Base-by-base conservation (phyloP, 2,888 invertebrate species). In the Platycheirus rosarum region DNA sequence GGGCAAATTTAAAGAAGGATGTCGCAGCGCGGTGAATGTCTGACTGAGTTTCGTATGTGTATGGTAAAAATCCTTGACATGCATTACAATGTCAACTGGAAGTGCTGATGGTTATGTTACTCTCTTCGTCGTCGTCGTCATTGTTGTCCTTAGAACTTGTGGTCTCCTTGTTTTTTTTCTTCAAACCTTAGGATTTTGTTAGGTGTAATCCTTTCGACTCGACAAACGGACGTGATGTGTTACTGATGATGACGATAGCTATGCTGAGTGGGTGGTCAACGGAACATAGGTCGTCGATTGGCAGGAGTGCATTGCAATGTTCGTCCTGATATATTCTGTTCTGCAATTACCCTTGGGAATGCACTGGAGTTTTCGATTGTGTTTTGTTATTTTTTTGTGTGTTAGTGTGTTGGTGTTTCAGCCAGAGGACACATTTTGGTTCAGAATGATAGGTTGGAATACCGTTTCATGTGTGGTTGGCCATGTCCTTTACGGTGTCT, bases 21-120 rank as follows among this genome's bases (percentile, higher is more conserved):
- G 53, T 48, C 62, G 40, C 53, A 48, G 68, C 76, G n/a, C n/a
- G n/a, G n/a, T n/a, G 66, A 80, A 76, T 80, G 65, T 66, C 79
- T 70, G 74, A n/a, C 46, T 48, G 70, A 70, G 26, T 60, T 51
- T 13, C 44, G 14, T 73, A 11, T 46, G 32, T 51, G 78, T 70
- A 49, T 62, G 66, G 55, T 71, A 79, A 85, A 85, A 85, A 86
- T 85, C 86, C 85, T 86, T 86, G 86, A 86, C 85, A 86, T 86
- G 86, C 85, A 86, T 86, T 84, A 82, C 84, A 85, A 85, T 79
- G 80, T 76, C 75, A 84, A 74, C 84, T 85, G 85, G 86, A 86
- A 86, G 85, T 84, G 84, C 84, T 85, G 85, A 85, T 86, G 84
- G 85, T 85, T 85, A 85, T 85, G 80, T 80, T 75, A 80, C 71